Conservation (phyloP, 2,888 invertebrate species). For the Agrochola macilenta region DNA sequence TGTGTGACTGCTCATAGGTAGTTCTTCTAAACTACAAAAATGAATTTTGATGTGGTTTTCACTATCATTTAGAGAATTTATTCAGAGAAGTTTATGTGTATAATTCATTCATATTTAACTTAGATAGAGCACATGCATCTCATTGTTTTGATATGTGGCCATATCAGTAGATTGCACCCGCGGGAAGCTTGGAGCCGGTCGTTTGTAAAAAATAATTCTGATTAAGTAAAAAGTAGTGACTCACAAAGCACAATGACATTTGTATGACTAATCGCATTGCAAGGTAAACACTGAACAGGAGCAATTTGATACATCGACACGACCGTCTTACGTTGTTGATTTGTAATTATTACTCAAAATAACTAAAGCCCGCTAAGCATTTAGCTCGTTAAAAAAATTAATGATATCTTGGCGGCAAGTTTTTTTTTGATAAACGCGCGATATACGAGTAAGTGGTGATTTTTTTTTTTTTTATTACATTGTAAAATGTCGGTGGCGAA, state of each 20-base stretch:
- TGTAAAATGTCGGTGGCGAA: neutral
- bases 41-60: neutral
- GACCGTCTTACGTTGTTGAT: neutral
- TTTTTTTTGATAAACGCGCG: neutral
- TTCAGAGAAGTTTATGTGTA: neutral
- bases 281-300: slow-evolving; percentile 33
- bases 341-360: neutral
- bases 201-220: neutral
- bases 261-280: slow-evolving; percentile 40
- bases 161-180: neutral
- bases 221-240: neutral
- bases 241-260: slow-evolving; percentile 21
- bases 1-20: neutral
- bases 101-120: neutral
- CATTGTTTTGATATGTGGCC: neutral
- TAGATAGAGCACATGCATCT: neutral
- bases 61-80: neutral
- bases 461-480: neutral
- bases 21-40: neutral
- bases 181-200: neutral
- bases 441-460: neutral
- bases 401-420: neutral
- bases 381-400: neutral
- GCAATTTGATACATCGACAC: slow-evolving; percentile 41
- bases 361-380: slow-evolving; percentile 15